Percentiles rank a stretch among this genome's conserved stretches.
phyloP scores from a whole-genome alignment of 2,797 vertebrate species.

The Prunella strophiata region DNA sequence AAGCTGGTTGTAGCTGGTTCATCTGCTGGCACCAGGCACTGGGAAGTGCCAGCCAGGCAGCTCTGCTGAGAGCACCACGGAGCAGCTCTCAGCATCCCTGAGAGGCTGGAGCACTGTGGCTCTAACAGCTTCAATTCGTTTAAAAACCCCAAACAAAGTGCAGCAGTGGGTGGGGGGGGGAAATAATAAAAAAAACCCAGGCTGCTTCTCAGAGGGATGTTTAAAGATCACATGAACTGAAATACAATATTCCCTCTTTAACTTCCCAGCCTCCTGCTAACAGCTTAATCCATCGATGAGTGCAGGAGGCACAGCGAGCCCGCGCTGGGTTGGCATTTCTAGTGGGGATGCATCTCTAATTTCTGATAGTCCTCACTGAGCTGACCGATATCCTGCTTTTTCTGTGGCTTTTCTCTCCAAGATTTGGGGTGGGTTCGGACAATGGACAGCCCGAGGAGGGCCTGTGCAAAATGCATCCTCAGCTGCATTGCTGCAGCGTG shows the following conservation, averaged over 20 bases:
- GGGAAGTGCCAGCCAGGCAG: background rate
- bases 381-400: background rate
- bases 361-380: background rate
- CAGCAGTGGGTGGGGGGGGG: background rate
- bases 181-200: background rate
- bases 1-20: conserved; percentile 36
- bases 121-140: background rate
- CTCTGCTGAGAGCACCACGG: background rate
- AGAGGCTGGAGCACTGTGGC: background rate
- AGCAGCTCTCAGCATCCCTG: background rate
- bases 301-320: background rate
- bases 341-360: background rate
- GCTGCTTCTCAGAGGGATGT: background rate
- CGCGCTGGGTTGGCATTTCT: background rate
- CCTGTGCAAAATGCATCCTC: background rate
- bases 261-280: conserved; percentile 46
- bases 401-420: background rate
- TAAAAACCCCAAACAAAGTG: conserved; percentile 18
- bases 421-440: background rate
- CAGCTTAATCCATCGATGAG: conserved; percentile 31
- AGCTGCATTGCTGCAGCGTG: conserved; percentile 29
- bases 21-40: conserved; percentile 5
- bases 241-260: conserved; percentile 52
- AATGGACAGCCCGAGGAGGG: background rate
- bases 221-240: conserved; percentile 32